Conservation (phyloP, 2,888 invertebrate species). For the Drosophila meridionalis region DNA sequence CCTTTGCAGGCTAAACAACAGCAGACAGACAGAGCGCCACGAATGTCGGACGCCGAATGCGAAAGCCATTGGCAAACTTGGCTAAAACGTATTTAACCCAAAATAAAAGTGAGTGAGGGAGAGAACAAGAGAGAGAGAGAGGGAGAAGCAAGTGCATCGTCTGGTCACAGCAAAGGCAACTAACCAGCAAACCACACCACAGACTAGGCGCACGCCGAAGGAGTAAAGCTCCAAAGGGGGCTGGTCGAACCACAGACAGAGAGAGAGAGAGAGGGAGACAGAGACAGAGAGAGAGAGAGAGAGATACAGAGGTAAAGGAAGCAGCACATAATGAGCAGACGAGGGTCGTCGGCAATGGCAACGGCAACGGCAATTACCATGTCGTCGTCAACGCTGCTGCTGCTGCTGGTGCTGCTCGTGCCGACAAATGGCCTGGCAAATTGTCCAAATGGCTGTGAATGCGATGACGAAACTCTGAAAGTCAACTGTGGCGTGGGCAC, state of each 20-base stretch:
- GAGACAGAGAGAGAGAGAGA: slow-evolving; percentile 15
- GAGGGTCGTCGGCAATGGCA: slow-evolving; percentile 51
- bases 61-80: slow-evolving; percentile 75
- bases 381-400: slow-evolving; percentile 45
- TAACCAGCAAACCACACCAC: slow-evolving; percentile 30
- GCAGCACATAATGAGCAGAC: slow-evolving; percentile 65
- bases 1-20: slow-evolving; percentile 71
- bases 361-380: slow-evolving; percentile 67
- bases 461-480: slow-evolving; percentile 95
- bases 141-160: slow-evolving; percentile 26
- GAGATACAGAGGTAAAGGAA: slow-evolving; percentile 2
- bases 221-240: slow-evolving; percentile 26
- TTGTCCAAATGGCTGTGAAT: slow-evolving; percentile 94
- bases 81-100: slow-evolving; percentile 77
- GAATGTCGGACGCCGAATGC: slow-evolving; percentile 75
- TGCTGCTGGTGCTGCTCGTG: slow-evolving; percentile 42
- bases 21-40: slow-evolving; percentile 54
- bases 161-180: slow-evolving; percentile 38
- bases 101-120: slow-evolving; percentile 41
- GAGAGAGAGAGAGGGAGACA: slow-evolving; percentile 14
- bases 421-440: slow-evolving; percentile 86
- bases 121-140: slow-evolving; percentile 2
- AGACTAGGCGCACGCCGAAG: slow-evolving; percentile 20
- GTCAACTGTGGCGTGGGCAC: slow-evolving; percentile 94
- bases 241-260: slow-evolving; percentile 23